phyloP scores from a whole-genome alignment of 2,797 vertebrate genomes.

The Characodon lateralis region DNA sequence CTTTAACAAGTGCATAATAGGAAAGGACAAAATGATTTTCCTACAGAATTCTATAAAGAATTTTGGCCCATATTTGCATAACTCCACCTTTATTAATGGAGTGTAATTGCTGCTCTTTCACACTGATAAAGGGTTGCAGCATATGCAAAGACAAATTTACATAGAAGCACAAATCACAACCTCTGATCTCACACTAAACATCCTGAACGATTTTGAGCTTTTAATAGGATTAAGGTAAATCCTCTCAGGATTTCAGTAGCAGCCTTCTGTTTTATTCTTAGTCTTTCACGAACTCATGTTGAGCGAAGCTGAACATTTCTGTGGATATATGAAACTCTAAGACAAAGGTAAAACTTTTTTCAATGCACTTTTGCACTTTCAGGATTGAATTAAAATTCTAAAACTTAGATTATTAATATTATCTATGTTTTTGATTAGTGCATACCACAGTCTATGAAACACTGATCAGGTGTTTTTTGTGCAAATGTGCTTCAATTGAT shows the following conservation, averaged over 20 bases:
- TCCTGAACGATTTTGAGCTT: conserved; percentile 14
- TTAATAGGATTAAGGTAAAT: conserved; percentile 55
- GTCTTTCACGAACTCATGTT: neutral
- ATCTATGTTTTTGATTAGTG: too few species aligned
- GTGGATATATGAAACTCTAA: conserved; percentile 45
- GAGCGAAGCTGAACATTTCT: neutral
- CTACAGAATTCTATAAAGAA: neutral
- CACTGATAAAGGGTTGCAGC: neutral
- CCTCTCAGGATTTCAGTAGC: conserved; percentile 19
- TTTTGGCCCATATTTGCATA: neutral
- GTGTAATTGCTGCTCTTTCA: neutral
- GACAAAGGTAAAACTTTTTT: conserved; percentile 35
- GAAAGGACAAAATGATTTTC: neutral
- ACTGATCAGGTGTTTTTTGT: too few species aligned
- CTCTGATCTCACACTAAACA: neutral
- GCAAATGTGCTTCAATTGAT: too few species aligned
- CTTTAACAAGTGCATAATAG: neutral
- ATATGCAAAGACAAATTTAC: neutral
- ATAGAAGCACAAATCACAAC: neutral
- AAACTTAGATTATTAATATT: too few species aligned
- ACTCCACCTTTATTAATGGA: neutral
- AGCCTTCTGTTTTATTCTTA: conserved; percentile 2
- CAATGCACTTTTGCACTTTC: neutral
- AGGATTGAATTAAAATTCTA: neutral
- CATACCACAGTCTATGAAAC: too few species aligned